These are phyloP conservation scores for Denticeps clupeoides DNA, from an alignment of 2,797 vertebrate genomes.

Conservation along the genomic window DNA sequence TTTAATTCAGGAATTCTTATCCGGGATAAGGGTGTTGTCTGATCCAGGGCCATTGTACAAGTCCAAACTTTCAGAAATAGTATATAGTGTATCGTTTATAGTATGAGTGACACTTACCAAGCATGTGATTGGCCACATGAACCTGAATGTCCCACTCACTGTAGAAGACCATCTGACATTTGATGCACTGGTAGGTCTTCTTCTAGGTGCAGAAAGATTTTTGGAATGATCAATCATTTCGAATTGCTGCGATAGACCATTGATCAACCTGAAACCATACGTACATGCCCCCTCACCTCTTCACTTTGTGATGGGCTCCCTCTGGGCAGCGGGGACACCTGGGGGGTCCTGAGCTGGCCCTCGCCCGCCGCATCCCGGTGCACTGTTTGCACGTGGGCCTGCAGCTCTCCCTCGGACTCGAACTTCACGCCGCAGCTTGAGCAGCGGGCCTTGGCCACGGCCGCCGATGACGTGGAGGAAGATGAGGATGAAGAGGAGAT, in stretches of 20 bases:
- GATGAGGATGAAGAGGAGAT: constrained; percentile 61
- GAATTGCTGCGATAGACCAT: too few relatives aligned
- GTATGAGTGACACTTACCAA: too few relatives aligned
- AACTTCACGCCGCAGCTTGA: constrained; percentile 98
- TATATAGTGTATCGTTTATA: too few relatives aligned
- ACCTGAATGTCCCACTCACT: constrained; percentile 99
- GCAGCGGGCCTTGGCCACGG: constrained; percentile 83
- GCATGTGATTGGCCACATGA: constrained; percentile 99
- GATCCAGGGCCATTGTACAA: too few relatives aligned
- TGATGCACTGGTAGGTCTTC: constrained; percentile 99
- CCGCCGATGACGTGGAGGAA: constrained; percentile 60
- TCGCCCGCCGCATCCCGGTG: constrained; percentile 84
- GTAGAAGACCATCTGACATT: constrained; percentile 99
- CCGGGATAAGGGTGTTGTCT: too few relatives aligned
- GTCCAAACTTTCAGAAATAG: too few relatives aligned
- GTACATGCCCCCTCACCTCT: constrained; percentile 91
- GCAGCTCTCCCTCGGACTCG: constrained; percentile 90
- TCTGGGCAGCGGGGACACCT: constrained; percentile 94
- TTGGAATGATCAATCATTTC: too few relatives aligned
- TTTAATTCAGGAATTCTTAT: too few relatives aligned
- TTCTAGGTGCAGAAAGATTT: constrained; percentile 70
- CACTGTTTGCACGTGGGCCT: constrained; percentile 85
- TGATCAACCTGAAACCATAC: too few relatives aligned
- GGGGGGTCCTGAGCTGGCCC: constrained; percentile 82
- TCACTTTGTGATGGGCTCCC: constrained; percentile 94